phyloP scores from a whole-genome alignment of 1,140 invertebrate genomes.

The Lepeophtheirus salmonis region DNA sequence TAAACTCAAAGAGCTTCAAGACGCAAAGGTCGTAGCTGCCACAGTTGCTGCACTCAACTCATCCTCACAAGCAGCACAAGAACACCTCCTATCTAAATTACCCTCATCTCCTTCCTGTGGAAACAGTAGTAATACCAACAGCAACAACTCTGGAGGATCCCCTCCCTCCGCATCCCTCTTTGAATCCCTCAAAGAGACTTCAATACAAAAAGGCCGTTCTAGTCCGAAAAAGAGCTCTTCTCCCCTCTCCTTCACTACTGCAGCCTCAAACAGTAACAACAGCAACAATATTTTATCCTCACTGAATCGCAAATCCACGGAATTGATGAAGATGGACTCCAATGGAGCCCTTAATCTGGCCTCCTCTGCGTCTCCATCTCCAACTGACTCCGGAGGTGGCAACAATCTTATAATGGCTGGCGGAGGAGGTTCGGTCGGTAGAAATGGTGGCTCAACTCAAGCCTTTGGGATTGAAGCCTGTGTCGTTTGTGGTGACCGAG shows the following conservation, averaged over 20 bases:
- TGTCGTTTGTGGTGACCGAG: constrained; percentile 80
- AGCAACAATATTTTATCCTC: background rate
- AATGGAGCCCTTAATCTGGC: constrained; percentile 12
- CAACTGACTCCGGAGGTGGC: background rate
- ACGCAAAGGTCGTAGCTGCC: background rate
- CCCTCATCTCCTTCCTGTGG: background rate
- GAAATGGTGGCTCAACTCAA: background rate
- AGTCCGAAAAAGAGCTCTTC: no score
- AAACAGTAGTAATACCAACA: background rate
- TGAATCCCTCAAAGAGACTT: no score
- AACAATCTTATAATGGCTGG: background rate
- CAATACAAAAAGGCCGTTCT: no score
- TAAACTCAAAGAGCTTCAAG: constrained; percentile 12
- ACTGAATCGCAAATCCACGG: background rate
- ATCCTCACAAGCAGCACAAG: no score
- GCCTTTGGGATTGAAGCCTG: constrained; percentile 47
- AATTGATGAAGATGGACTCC: constrained; percentile 13
- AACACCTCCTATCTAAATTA: background rate
- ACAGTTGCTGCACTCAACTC: background rate
- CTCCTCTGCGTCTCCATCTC: background rate
- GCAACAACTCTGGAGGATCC: background rate
- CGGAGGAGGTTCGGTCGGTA: background rate
- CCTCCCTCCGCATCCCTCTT: background rate
- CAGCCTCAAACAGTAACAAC: no score
- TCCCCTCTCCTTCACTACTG: no score